Conservation (phyloP, 2,797 vertebrate genomes). For the Limnodromus scolopaceus region DNA sequence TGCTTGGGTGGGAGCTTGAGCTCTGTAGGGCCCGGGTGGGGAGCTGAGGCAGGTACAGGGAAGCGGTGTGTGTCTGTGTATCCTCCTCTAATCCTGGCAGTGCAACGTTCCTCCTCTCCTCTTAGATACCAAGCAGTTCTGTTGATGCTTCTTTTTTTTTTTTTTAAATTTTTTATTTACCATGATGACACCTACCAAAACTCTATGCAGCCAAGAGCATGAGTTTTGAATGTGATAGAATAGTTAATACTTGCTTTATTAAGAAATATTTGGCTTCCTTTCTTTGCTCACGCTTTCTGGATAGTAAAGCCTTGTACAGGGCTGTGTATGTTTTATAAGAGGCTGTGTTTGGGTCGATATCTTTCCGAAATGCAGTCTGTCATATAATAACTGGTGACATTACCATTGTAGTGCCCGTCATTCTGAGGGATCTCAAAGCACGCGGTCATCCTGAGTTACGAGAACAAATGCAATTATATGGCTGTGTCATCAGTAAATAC, state of each 20-base stretch:
- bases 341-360: neutral
- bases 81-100: neutral
- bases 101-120: neutral
- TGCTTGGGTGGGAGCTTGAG: neutral
- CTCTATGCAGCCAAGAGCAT: neutral
- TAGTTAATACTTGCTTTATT: neutral
- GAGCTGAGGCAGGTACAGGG: neutral
- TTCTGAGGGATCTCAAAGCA: neutral
- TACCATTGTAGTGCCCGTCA: neutral
- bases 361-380: neutral
- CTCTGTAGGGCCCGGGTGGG: neutral
- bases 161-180: neutral
- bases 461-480: neutral
- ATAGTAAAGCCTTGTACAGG: neutral
- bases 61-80: neutral
- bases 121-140: neutral
- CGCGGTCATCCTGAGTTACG: neutral
- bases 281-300: neutral
- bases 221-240: neutral
- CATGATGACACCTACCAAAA: neutral
- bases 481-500: neutral
- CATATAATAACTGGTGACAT: neutral
- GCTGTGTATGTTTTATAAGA: neutral
- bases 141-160: neutral
- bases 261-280: neutral